These are phyloP conservation scores for Calyptomena viridis DNA, from an alignment of 2,113 vertebrate genomes.

Conservation along the genomic window DNA sequence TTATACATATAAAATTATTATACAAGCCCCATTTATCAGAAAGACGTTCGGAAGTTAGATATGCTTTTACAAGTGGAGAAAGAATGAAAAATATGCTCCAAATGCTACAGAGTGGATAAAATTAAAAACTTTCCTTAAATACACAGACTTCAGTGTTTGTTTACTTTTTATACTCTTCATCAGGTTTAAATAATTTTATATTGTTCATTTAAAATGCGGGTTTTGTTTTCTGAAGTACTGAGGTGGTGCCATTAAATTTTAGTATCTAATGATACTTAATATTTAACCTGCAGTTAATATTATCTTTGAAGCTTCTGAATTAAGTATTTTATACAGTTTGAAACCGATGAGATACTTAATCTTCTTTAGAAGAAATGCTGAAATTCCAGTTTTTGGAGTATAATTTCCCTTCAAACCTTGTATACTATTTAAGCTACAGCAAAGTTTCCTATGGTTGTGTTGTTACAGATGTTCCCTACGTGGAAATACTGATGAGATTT, in stretches of 20 bases:
- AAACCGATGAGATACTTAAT: background rate
- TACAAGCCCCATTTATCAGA: background rate
- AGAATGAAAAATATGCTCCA: background rate
- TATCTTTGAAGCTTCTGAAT: background rate
- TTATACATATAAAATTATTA: background rate
- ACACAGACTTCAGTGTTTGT: background rate
- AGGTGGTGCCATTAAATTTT: background rate
- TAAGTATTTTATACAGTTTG: background rate
- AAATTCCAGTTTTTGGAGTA: background rate
- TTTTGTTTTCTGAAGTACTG: background rate
- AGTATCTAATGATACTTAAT: background rate
- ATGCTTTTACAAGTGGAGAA: background rate
- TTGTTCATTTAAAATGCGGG: background rate
- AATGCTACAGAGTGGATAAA: background rate
- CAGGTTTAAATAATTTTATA: background rate
- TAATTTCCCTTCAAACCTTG: background rate
- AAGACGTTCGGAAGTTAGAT: background rate
- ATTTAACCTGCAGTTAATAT: background rate
- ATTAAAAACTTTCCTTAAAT: background rate
- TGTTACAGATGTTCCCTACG: background rate
- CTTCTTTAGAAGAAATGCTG: background rate
- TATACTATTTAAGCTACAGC: background rate
- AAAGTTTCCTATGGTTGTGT: background rate
- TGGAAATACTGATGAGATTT: background rate
- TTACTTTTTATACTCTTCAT: background rate